Base-by-base conservation (phyloP, 2,113 vertebrate species). In the Thomomys bottae region DNA sequence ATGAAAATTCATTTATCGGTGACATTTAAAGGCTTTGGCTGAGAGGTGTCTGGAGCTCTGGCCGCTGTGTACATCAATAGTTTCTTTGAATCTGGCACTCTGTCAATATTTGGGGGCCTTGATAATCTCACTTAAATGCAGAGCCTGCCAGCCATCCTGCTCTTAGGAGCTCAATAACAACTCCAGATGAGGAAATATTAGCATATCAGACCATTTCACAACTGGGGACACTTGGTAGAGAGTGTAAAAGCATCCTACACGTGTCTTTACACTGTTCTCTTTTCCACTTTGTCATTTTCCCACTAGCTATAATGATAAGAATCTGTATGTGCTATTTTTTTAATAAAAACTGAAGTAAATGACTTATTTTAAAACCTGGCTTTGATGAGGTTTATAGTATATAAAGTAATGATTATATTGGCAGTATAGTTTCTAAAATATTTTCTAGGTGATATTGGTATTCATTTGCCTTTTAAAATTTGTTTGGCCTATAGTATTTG, bases 1-100 rank as follows among this genome's bases (percentile, higher is more conserved):
- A 98, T 98, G 98, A 98, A 98, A 98, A 98, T 98, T 98, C 97
- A 98, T 98, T 98, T 98, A 98, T 98, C 96, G 97, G 97, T 98
- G 98, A 98, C 98, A 98, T 98, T 98, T 98, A 98, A 98, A 98
- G 97, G 97, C 97, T 96, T 96, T 97, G 97, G 98, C 97, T 98
- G 97, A 98, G 97, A 98, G 98, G 97, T 98, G 97, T 98, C 98
- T 98, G 97, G 97, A 97, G 97, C 97, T 97, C 97, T 96, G 98
- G 97, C 97, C 96, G 93, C 97, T 97, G 96, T 97, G 97, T 97
- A 97, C 97, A 97, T 98, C 98, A 98, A 97, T 98, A 98, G 97
- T 97, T 97, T 98, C 98, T 97, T 95, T 88, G 97, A 97, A 96
- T 97, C 97, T 98, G 98, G 98, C 98, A 98, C 96, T 98, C 97